Percentiles rank a stretch among this genome's conserved stretches.
These are phyloP conservation scores for Coecobrya sp. DNA, from an alignment of 2,888 invertebrate genomes.

Conservation along the genomic window DNA sequence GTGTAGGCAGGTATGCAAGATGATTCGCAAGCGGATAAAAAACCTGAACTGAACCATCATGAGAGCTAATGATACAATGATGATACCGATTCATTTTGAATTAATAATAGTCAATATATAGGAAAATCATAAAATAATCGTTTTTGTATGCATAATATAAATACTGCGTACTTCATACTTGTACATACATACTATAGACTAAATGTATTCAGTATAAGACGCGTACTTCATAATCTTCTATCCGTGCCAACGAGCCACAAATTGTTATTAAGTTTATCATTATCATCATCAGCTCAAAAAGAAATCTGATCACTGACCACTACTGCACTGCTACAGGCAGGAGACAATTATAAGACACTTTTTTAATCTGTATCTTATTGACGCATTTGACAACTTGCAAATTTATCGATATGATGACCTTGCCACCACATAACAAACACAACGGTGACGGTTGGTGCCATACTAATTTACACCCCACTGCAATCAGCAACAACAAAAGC, in stretches of 20 bases:
- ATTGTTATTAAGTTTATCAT: conserved; percentile 22
- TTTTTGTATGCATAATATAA: not conserved
- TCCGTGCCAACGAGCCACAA: not conserved
- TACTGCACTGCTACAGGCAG: not conserved
- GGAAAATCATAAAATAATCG: not conserved
- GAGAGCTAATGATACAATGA: not conserved
- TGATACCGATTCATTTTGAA: conserved; percentile 51
- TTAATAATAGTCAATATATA: conserved; percentile 45
- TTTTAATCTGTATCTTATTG: conserved; percentile 14
- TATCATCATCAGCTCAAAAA: conserved; percentile 28
- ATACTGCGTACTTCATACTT: not conserved
- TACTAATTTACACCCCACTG: conserved; percentile 49
- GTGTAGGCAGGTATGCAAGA: not conserved
- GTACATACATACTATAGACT: too few species aligned
- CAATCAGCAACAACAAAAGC: conserved; percentile 34
- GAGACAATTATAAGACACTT: conserved; percentile 21
- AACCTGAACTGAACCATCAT: conserved; percentile 60
- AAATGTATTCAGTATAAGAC: not conserved
- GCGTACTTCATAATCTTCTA: not conserved
- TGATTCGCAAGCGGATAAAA: not conserved
- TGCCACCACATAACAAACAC: conserved; percentile 20
- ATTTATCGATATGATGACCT: conserved; percentile 64
- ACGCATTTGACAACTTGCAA: conserved; percentile 18
- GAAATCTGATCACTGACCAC: conserved; percentile 31
- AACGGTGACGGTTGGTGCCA: not conserved